Evolutionary conservation across 2,113 vertebrate genomes (phyloP), one percentile per base, ranked within the genome.

Genomic region (Baryphthengus martii): DNA sequence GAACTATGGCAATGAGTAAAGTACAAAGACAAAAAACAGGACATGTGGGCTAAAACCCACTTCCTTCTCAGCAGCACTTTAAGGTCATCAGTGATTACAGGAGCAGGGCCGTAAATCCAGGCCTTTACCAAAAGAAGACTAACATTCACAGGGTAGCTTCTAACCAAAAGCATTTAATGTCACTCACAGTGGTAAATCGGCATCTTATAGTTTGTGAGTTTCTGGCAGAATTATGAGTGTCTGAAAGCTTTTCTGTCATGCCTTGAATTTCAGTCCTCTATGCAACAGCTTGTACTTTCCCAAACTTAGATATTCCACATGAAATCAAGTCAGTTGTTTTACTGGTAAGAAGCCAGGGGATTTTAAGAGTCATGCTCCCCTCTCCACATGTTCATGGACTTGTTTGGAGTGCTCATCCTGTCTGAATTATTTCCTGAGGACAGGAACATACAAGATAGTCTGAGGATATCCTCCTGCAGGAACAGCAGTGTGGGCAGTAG

Each of bases 401-500:
- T 95, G 79, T 92, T 95, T 78, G 70, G 72, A 96, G 67, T 61
- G 75, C 78, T 96, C 93, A 97, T 98, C 97, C 93, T 97, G 97
- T 97, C 97, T 98, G 75, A 95, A 71, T 94, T 92, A 95, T 93
- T 97, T 97, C 91, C 88, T 71, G 68, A 83, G 92, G 85, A 92
- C 88, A 86, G 94, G 95, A 97, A 97, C 92, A 97, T 91, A 93
- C 90, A 94, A 85, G 96, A 96, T 31, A 82, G 95, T 58, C 80
- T 95, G 92, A 98, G 98, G 98, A 98, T 98, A 98, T 98, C 97
- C 98, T 98, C 45, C 86, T 70, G 25, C 8, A 1, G 40, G 33
- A 88, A 42, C 8, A 2, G 67, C 61, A 86, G 21, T 1, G 13
- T 10, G 42, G 50, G 75, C 39, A 55, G 42, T 3, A 25, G 73